Evolutionary conservation across 1,140 invertebrate genomes (phyloP).

Genomic region (Cydia amplana): DNA sequence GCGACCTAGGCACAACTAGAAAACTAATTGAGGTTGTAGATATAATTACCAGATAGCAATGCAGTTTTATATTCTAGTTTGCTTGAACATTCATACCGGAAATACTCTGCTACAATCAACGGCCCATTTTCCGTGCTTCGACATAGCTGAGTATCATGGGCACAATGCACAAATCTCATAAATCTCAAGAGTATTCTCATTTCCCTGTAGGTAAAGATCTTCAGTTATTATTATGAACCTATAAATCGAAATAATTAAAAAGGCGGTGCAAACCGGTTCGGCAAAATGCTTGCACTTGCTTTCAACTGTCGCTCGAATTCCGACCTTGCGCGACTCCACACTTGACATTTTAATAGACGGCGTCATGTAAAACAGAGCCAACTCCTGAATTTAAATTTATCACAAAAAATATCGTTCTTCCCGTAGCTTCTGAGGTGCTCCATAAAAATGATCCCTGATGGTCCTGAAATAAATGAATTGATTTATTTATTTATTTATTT

Average conservation of each 20-base stretch:
- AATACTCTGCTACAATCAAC: background rate
- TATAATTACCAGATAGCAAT: constrained; percentile 10
- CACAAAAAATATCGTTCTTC: too few species aligned
- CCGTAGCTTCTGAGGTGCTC: too few species aligned
- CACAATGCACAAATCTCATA: too few species aligned
- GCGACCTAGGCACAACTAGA: background rate
- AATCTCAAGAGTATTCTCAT: background rate
- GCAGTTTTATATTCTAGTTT: background rate
- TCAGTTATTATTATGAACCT: constrained; percentile 20
- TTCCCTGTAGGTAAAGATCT: constrained; percentile 5
- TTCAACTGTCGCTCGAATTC: constrained; percentile 32
- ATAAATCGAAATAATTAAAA: constrained; percentile 22
- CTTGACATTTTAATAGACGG: constrained; percentile 36
- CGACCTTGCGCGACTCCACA: constrained; percentile 37
- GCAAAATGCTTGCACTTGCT: constrained; percentile 16
- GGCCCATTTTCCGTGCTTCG: background rate
- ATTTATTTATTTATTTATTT: too few species aligned
- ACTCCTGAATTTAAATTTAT: too few species aligned
- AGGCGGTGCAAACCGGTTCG: constrained; percentile 5
- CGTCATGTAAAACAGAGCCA: background rate
- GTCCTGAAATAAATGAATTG: too few species aligned
- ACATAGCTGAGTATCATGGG: too few species aligned
- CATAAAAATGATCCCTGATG: too few species aligned
- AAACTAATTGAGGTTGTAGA: background rate
- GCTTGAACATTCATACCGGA: background rate